Evolutionary conservation across 2,797 vertebrate genomes (phyloP).

Genomic region (Chiroxiphia lanceolata): DNA sequence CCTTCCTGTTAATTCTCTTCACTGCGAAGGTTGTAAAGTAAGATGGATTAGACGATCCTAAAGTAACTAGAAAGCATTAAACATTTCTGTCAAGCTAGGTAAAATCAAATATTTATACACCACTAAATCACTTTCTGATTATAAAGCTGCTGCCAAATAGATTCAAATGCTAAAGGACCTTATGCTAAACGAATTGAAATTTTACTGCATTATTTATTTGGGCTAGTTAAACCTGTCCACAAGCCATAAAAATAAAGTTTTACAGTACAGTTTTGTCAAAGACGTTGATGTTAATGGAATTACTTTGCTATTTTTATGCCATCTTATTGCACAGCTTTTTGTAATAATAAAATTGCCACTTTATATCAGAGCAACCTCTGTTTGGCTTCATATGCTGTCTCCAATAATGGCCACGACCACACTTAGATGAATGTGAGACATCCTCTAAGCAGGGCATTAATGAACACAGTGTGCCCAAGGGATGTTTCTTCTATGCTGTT

Average conservation of each 20-base stretch:
- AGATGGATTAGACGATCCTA: conserved; percentile 35
- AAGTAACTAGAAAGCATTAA: conserved; percentile 42
- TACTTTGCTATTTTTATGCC: not conserved
- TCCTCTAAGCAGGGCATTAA: not conserved
- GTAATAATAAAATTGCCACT: not conserved
- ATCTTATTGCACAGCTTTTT: not conserved
- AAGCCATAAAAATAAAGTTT: conserved; percentile 40
- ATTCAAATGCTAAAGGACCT: conserved; percentile 24
- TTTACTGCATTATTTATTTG: conserved; percentile 52
- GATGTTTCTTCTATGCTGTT: not conserved
- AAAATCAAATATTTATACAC: conserved; percentile 59
- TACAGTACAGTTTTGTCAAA: conserved; percentile 21
- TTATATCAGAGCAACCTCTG: not conserved
- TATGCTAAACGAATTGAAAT: conserved; percentile 26
- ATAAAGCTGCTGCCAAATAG: conserved; percentile 37
- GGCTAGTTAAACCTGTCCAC: conserved; percentile 38
- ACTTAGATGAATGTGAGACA: not conserved
- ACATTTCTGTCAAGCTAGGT: conserved; percentile 22
- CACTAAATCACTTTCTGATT: conserved; percentile 53
- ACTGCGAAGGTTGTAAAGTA: not conserved
- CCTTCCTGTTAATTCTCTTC: conserved; percentile 32
- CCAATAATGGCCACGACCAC: not conserved
- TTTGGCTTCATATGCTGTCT: not conserved
- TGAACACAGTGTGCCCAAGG: not conserved
- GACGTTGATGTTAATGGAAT: conserved; percentile 25